Conservation (phyloP, 2,888 invertebrate genomes). For the Drosophila dives region DNA sequence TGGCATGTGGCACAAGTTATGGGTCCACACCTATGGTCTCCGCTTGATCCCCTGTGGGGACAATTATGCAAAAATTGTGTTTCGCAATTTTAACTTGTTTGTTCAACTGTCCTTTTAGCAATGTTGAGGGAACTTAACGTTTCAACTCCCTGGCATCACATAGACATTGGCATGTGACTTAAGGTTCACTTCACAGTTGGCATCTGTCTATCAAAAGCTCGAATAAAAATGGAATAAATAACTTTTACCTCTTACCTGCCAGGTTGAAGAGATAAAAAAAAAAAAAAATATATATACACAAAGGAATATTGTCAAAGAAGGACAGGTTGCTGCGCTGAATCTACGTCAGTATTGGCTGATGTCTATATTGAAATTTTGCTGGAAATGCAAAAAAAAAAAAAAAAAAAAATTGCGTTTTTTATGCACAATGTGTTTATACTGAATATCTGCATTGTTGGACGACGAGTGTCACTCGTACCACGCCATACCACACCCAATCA, state of each 20-base stretch:
- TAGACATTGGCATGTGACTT: background rate
- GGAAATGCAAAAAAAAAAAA: slow-evolving; percentile 30
- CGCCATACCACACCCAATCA: slow-evolving; percentile 16
- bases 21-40: background rate
- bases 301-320: slow-evolving; percentile 8
- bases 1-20: background rate
- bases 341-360: slow-evolving; percentile 28
- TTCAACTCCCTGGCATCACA: background rate
- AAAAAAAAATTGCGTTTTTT: slow-evolving; percentile 39
- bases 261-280: background rate
- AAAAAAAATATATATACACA: background rate
- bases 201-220: background rate
- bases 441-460: slow-evolving; percentile 52
- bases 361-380: slow-evolving; percentile 41
- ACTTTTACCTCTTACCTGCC: background rate
- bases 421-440: slow-evolving; percentile 55
- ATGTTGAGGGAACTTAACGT: background rate
- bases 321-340: slow-evolving; percentile 14
- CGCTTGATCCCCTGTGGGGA: background rate
- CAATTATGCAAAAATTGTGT: slow-evolving; percentile 4
- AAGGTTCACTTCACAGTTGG: background rate
- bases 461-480: slow-evolving; percentile 9
- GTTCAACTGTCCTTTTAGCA: background rate
- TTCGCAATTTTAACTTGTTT: background rate
- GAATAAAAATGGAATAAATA: background rate